Evolutionary conservation across 2,113 vertebrate genomes (phyloP), one percentile per base, ranked within the genome.

Genomic region (Zingel zingel): DNA sequence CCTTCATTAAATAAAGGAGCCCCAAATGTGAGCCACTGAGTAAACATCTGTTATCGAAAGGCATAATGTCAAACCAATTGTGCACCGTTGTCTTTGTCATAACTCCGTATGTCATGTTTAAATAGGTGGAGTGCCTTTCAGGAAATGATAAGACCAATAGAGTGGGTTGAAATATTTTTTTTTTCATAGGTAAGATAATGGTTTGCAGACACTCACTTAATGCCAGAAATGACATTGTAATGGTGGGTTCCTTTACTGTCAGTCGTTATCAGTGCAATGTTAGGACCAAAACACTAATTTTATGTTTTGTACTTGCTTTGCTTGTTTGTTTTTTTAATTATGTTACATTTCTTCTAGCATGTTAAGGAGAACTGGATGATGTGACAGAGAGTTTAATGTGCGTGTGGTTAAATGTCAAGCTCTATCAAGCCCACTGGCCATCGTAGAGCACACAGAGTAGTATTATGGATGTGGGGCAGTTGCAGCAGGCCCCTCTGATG

Each of bases 401-500:
- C 66, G 71, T 82, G 68, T 45, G 83, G 75, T 69, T 75, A 90
- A 88, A 93, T 92, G 84, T 92, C 90, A 90, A 79, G 77, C 78
- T 83, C 61, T 79, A 78, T 87, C 79, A 82, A 84, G 82, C 80
- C 86, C 61, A 86, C 69, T 88, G 92, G 78, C 80, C 90, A 47
- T 78, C 36, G 25, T 11, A 25, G 85, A 76, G 84, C 89, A 92
- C 89, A 92, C 84, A 91, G 90, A 77, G 79, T 53, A 51, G 90
- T 86, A 88, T 93, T 92, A 90, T 93, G 85, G 86, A 90, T 93
- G 89, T 89, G 88, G 88, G 90, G 91, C 91, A 91, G 85, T 91
- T 93, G 79, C 75, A 90, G 85, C 84, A 91, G 89, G 88, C 90
- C 91, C 74, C 82, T 88, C 86, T 90, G 89, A 93, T 89, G 81